phyloP scores from a whole-genome alignment of 2,888 invertebrate genomes.

The Zygothrica quintamaculata region DNA sequence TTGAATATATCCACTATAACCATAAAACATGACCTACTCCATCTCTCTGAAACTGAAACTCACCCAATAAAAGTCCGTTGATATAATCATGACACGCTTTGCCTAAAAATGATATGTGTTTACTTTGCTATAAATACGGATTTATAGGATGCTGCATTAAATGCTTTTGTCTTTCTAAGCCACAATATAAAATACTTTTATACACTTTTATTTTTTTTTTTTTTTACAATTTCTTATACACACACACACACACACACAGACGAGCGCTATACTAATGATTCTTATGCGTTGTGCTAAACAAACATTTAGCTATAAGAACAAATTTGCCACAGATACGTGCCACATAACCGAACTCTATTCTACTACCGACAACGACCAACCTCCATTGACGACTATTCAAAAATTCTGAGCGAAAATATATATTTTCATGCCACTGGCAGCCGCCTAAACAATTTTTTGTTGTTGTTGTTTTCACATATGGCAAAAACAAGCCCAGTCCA shows the following conservation, averaged over 20 bases:
- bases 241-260: slow-evolving; percentile 19
- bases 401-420: slow-evolving; percentile 63
- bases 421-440: slow-evolving; percentile 42
- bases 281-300: slow-evolving; percentile 50
- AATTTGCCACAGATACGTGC: background rate
- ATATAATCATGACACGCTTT: slow-evolving; percentile 60
- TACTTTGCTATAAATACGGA: slow-evolving; percentile 52
- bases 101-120: slow-evolving; percentile 49
- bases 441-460: slow-evolving; percentile 69
- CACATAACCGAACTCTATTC: slow-evolving; percentile 19
- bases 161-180: slow-evolving; percentile 31
- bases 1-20: slow-evolving; percentile 65
- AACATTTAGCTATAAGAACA: slow-evolving; percentile 38
- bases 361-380: slow-evolving; percentile 54
- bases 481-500: slow-evolving; percentile 78
- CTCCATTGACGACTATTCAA: slow-evolving; percentile 74
- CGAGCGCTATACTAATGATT: slow-evolving; percentile 46
- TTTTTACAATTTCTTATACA: slow-evolving; percentile 30
- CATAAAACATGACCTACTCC: slow-evolving; percentile 11
- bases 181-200: no score
- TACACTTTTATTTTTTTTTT: slow-evolving; percentile 23
- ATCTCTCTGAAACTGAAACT: slow-evolving; percentile 30
- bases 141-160: slow-evolving; percentile 47
- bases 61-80: slow-evolving; percentile 69
- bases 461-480: slow-evolving; percentile 62